Evolutionary conservation across 2,888 invertebrate genomes (phyloP).

Genomic region (Isotomurus palustris): DNA sequence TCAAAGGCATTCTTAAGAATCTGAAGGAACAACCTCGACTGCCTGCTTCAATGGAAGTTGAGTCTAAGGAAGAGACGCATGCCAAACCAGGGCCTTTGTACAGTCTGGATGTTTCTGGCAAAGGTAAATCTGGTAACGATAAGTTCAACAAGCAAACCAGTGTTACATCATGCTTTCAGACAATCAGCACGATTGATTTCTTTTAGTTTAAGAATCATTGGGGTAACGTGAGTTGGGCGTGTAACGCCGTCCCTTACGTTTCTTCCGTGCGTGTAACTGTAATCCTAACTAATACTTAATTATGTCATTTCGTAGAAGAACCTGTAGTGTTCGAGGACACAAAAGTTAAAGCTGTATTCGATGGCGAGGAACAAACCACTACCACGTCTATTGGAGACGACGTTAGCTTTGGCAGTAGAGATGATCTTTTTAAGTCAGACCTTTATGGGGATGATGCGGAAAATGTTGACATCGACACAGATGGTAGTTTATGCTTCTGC

Average conservation of each 20-base stretch:
- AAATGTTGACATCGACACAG: slow-evolving; percentile 18
- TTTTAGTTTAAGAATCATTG: too few species aligned
- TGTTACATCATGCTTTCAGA: too few species aligned
- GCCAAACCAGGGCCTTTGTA: slow-evolving; percentile 5
- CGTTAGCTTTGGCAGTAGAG: too few species aligned
- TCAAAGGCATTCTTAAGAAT: slow-evolving; percentile 6
- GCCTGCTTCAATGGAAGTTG: slow-evolving; percentile 10
- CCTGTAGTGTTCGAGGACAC: too few species aligned
- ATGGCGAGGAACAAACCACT: background rate
- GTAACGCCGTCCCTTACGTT: too few species aligned
- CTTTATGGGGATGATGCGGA: slow-evolving; percentile 17
- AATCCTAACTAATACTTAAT: too few species aligned
- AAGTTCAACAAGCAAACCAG: too few species aligned
- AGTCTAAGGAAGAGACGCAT: slow-evolving; percentile 7
- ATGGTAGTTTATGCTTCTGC: background rate
- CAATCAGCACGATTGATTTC: too few species aligned
- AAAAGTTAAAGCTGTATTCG: too few species aligned
- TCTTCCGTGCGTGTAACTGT: too few species aligned
- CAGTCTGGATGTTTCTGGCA: slow-evolving; percentile 7
- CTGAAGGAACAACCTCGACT: slow-evolving; percentile 4
- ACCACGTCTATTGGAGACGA: background rate
- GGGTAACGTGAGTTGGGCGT: too few species aligned
- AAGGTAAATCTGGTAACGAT: background rate
- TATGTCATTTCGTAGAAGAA: too few species aligned
- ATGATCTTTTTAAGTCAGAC: slow-evolving; percentile 16